These are phyloP conservation scores for Acanthosepion pharaonis DNA, from an alignment of 2,888 invertebrate genomes.

Conservation along the genomic window DNA sequence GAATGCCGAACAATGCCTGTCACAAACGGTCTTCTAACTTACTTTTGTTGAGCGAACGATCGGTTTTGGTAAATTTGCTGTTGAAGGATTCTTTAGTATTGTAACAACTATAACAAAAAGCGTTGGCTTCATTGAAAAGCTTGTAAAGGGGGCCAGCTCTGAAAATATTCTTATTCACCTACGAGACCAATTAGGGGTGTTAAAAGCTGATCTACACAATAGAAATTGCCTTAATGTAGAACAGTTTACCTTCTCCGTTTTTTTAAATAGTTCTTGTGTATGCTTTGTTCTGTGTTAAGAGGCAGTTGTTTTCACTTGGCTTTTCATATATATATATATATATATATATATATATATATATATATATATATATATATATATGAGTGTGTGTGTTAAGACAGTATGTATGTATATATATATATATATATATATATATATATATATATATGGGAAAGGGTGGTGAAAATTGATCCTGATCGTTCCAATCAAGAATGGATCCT, in stretches of 20 bases:
- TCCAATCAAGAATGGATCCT: no score
- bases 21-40: conserved; percentile 16
- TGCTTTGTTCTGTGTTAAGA: background rate
- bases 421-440: no score
- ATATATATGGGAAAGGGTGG: no score
- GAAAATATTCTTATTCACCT: background rate
- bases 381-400: no score
- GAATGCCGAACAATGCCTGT: conserved; percentile 3
- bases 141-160: background rate
- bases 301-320: background rate
- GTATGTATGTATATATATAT: no score
- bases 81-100: conserved; percentile 7
- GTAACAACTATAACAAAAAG: background rate
- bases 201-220: conserved; percentile 33
- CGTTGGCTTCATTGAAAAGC: background rate
- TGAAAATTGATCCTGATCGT: no score
- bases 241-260: background rate
- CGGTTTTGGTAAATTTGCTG: conserved; percentile 33
- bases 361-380: no score
- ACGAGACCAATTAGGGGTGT: conserved; percentile 12
- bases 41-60: background rate
- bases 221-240: background rate
- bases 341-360: no score
- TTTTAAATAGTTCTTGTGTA: background rate
- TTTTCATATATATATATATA: no score